A percentile compares a stretch with the other conserved stretches of the same genome.
Evolutionary conservation across 2,797 vertebrate species (phyloP).

Genomic region (Hapalemur alaotrensis): DNA sequence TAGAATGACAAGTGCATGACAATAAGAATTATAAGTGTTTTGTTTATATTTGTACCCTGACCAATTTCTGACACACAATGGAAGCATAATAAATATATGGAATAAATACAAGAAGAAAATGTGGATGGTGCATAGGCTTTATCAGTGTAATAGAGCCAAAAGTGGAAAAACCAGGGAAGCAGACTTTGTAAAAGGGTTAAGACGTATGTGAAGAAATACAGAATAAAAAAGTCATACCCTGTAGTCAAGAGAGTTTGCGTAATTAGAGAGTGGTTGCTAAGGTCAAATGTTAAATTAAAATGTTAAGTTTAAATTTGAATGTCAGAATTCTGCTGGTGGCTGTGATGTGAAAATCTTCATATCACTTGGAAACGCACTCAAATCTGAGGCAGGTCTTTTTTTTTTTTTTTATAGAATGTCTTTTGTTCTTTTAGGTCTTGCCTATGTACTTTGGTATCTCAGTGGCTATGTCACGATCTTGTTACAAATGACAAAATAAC

Average conservation of each 20-base stretch:
- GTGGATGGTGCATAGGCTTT: not conserved
- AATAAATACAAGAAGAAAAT: not conserved
- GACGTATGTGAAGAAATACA: not conserved
- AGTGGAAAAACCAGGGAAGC: not conserved
- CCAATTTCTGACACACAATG: not conserved
- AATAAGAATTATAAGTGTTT: not conserved
- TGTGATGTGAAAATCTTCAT: not conserved
- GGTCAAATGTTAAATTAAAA: not conserved
- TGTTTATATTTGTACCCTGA: not conserved
- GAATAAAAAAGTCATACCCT: not conserved
- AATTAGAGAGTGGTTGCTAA: not conserved
- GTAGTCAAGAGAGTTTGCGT: not conserved
- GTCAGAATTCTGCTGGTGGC: not conserved
- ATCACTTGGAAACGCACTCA: not conserved
- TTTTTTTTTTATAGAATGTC: too few relatives aligned
- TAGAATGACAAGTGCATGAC: not conserved
- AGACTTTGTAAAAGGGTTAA: not conserved
- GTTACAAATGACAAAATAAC: not conserved
- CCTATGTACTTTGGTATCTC: not conserved
- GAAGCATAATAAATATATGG: not conserved
- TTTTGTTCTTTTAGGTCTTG: not conserved
- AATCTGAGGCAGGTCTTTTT: not conserved
- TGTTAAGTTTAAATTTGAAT: not conserved
- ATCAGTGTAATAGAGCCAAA: not conserved
- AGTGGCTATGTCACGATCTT: not conserved